phyloP scores from a whole-genome alignment of 2,888 invertebrate genomes.

The Eupelmus urozonus region DNA sequence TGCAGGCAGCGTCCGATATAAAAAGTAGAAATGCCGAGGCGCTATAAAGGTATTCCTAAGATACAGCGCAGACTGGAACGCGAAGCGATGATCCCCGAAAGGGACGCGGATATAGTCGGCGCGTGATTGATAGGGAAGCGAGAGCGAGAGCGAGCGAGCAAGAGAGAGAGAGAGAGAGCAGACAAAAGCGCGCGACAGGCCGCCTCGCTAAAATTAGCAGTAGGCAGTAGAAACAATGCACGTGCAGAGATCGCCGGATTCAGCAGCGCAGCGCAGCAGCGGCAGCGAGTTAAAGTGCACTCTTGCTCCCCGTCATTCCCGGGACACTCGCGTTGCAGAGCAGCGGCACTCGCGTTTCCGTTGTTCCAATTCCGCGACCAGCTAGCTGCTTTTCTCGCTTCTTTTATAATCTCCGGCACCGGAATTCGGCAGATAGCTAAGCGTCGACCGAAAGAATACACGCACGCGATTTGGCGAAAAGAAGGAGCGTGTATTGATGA shows the following conservation, averaged over 20 bases:
- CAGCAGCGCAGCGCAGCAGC: too few relatives aligned
- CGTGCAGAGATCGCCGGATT: slow-evolving; percentile 68
- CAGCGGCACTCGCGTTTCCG: background rate
- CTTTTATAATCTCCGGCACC: slow-evolving; percentile 48
- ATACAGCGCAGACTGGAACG: slow-evolving; percentile 59
- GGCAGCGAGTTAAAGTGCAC: slow-evolving; percentile 67
- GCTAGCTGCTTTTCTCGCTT: slow-evolving; percentile 39
- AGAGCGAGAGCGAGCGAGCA: background rate
- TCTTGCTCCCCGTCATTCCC: slow-evolving; percentile 36
- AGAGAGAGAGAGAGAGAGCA: slow-evolving; percentile 47
- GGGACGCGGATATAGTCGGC: background rate
- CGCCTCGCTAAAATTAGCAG: slow-evolving; percentile 73
- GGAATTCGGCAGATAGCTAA: too few relatives aligned
- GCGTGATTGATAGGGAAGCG: slow-evolving; percentile 36
- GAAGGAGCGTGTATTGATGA: slow-evolving; percentile 60
- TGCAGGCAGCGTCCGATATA: too few relatives aligned
- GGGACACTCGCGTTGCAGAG: background rate
- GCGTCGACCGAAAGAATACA: slow-evolving; percentile 47
- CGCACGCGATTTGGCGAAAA: too few relatives aligned
- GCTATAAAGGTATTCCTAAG: slow-evolving; percentile 62
- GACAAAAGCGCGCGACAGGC: slow-evolving; percentile 71
- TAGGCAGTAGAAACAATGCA: slow-evolving; percentile 71
- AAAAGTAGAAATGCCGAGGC: background rate
- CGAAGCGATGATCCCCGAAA: slow-evolving; percentile 38
- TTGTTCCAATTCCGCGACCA: slow-evolving; percentile 55